A percentile compares a stretch with the other conserved stretches of the same genome.
Evolutionary conservation across 2,113 vertebrate species (phyloP).

Genomic region (Bubo bubo): DNA sequence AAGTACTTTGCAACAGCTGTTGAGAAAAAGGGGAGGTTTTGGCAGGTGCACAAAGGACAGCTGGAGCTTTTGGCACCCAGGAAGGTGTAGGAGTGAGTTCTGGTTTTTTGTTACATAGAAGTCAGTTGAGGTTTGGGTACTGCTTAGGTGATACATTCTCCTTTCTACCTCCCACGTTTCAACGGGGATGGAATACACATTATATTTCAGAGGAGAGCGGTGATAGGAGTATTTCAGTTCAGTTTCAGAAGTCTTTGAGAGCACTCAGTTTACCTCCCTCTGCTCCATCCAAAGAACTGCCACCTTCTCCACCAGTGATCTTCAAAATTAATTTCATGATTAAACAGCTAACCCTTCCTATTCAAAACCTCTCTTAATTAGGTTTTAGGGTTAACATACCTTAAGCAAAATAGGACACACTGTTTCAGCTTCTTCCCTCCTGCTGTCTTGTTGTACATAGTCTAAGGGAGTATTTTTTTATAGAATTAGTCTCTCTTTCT

Average conservation of each 20-base stretch:
- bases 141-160: slow-evolving; percentile 52
- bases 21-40: slow-evolving; percentile 36
- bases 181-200: neutral
- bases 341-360: neutral
- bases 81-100: slow-evolving; percentile 62
- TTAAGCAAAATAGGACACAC: neutral
- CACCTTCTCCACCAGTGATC: neutral
- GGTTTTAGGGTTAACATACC: neutral
- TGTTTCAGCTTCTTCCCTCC: neutral
- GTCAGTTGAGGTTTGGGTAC: slow-evolving; percentile 37
- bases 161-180: slow-evolving; percentile 46
- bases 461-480: neutral
- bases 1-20: slow-evolving; percentile 39
- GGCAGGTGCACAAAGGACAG: slow-evolving; percentile 65
- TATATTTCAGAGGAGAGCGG: neutral
- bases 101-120: slow-evolving; percentile 48
- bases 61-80: slow-evolving; percentile 65
- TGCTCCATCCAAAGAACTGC: neutral
- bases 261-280: neutral
- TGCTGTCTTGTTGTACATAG: neutral
- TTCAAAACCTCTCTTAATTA: neutral
- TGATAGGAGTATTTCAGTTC: neutral
- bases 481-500: neutral
- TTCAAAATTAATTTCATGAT: neutral
- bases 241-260: neutral